Conservation (phyloP, 2,888 invertebrate genomes). For the Eremobia ochroleuca region DNA sequence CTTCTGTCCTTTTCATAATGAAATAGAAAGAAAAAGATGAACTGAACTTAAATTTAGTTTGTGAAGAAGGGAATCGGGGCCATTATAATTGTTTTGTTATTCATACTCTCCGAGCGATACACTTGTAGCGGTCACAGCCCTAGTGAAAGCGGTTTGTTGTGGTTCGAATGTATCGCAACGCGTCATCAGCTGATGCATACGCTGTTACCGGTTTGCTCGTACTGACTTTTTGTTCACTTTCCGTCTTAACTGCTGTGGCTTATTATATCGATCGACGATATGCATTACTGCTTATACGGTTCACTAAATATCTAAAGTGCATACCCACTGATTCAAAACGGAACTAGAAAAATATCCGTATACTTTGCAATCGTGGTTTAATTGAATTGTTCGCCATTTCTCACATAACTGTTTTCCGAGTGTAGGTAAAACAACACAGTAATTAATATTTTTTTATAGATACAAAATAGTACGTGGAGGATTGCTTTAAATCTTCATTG, state of each 20-base stretch:
- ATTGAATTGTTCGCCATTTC: slow-evolving; percentile 27
- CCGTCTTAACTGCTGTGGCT: slow-evolving; percentile 28
- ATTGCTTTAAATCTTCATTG: neutral
- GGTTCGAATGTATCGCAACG: slow-evolving; percentile 39
- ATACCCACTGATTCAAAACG: neutral
- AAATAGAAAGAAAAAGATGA: no score
- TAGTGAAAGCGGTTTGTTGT: slow-evolving; percentile 68
- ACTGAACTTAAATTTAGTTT: no score
- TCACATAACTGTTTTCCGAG: neutral
- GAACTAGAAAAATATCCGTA: slow-evolving; percentile 10
- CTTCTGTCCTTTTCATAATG: no score
- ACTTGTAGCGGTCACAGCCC: slow-evolving; percentile 52
- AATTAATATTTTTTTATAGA: neutral
- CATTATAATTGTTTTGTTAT: slow-evolving; percentile 28
- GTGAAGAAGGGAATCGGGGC: no score
- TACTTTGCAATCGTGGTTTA: neutral
- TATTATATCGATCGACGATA: slow-evolving; percentile 15
- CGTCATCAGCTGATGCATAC: slow-evolving; percentile 54
- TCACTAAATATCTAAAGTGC: neutral
- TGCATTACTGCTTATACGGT: neutral
- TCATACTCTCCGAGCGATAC: slow-evolving; percentile 15
- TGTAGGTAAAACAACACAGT: neutral
- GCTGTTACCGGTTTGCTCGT: slow-evolving; percentile 56
- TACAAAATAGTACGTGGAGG: neutral
- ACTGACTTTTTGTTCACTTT: slow-evolving; percentile 59